phyloP scores from a whole-genome alignment of 2,113 vertebrate species.

The Climacteris rufus region DNA sequence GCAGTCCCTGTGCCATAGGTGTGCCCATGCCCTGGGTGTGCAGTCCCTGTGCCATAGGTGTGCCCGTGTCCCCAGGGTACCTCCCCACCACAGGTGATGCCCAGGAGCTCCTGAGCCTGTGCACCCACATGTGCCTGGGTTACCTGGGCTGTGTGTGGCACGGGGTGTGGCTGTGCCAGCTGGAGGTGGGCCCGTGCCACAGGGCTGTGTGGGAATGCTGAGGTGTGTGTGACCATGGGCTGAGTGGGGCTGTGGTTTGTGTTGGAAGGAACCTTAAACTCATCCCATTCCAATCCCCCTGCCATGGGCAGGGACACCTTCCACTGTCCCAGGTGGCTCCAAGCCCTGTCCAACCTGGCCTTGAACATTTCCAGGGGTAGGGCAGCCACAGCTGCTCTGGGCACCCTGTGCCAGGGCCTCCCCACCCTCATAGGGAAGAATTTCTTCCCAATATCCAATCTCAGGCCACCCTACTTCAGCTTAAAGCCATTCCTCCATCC shows the following conservation, averaged over 20 bases:
- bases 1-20: accelerated
- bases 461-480: background rate
- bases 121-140: accelerated
- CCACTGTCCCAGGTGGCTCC: accelerated
- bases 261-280: background rate
- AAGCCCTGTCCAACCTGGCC: accelerated
- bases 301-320: background rate
- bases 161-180: background rate
- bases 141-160: accelerated
- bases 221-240: background rate
- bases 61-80: accelerated
- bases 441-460: background rate
- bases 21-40: background rate
- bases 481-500: background rate
- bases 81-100: background rate
- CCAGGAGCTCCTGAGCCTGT: accelerated
- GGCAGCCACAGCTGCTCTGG: background rate
- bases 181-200: accelerated
- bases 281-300: background rate
- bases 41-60: background rate
- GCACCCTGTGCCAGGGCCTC: background rate
- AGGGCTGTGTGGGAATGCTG: background rate
- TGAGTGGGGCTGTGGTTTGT: no score
- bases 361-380: background rate
- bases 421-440: background rate